A percentile compares a stretch with the other conserved stretches of the same genome.
phyloP scores from a whole-genome alignment of 2,113 vertebrate genomes.

The Tonatia bakeri region DNA sequence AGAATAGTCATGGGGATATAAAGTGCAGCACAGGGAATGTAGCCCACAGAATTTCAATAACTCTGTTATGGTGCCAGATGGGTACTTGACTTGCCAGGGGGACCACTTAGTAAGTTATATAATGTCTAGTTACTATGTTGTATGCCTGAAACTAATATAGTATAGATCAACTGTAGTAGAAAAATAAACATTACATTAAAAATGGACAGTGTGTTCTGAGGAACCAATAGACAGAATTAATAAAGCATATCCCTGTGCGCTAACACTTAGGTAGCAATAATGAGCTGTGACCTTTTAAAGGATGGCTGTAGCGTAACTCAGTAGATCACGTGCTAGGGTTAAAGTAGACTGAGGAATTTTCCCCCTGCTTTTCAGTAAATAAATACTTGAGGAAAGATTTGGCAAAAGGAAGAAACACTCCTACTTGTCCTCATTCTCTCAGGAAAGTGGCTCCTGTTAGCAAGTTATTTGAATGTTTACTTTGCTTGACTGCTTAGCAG shows the following conservation, averaged over 20 bases:
- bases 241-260: conserved; percentile 62
- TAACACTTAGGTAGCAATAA: conserved; percentile 73
- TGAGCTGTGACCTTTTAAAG: conserved; percentile 71
- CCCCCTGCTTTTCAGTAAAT: conserved; percentile 80
- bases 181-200: background rate
- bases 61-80: background rate
- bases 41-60: background rate
- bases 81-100: background rate
- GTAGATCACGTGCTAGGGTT: conserved; percentile 73
- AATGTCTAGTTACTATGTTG: background rate
- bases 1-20: background rate
- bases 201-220: conserved; percentile 1
- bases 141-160: background rate
- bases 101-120: background rate
- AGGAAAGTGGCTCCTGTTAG: conserved; percentile 80
- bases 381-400: conserved; percentile 79
- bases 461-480: conserved; percentile 80
- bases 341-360: conserved; percentile 76
- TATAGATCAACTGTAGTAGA: background rate
- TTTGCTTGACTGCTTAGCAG: conserved; percentile 68
- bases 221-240: conserved; percentile 64
- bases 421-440: conserved; percentile 62
- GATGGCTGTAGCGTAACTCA: conserved; percentile 68
- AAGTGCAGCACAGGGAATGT: background rate
- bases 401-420: conserved; percentile 68